phyloP scores from a whole-genome alignment of 2,888 invertebrate genomes.

The Actias luna region DNA sequence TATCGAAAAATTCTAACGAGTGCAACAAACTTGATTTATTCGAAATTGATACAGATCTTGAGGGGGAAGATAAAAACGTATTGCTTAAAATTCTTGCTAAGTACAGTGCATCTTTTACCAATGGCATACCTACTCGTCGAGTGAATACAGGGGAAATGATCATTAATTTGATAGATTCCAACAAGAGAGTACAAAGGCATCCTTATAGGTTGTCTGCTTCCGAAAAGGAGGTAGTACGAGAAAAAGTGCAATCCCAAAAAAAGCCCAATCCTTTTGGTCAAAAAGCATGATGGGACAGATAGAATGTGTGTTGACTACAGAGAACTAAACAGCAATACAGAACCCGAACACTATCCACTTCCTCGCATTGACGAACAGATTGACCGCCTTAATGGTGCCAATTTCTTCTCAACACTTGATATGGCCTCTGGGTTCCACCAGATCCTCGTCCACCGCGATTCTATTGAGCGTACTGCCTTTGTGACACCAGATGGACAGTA shows the following conservation, averaged over 20 bases:
- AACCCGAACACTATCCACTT: slow-evolving; percentile 21
- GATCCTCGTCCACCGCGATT: too few species aligned
- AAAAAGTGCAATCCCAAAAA: slow-evolving; percentile 2
- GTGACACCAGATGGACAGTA: too few species aligned
- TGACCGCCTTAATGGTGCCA: too few species aligned
- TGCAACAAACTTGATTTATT: too few species aligned
- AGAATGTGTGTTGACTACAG: slow-evolving; percentile 24
- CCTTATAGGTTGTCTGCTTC: slow-evolving; percentile 2
- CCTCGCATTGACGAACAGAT: too few species aligned
- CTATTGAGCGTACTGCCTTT: too few species aligned
- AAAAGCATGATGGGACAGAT: slow-evolving; percentile 25
- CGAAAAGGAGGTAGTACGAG: slow-evolving; percentile 11
- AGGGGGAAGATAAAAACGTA: neutral
- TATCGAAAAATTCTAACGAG: too few species aligned
- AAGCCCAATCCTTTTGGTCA: slow-evolving; percentile 20
- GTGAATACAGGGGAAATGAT: slow-evolving; percentile 4
- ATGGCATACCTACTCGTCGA: slow-evolving; percentile 5
- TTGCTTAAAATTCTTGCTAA: neutral
- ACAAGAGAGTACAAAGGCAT: neutral
- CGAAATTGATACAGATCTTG: slow-evolving; percentile 12
- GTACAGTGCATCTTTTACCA: slow-evolving; percentile 4
- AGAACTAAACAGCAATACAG: slow-evolving; percentile 21
- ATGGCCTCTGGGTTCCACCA: too few species aligned
- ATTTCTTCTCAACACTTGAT: too few species aligned
- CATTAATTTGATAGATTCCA: neutral